These are phyloP conservation scores for Stichodactyla mertensii DNA, from an alignment of 64 coral and sea anemone species.

Conservation along the genomic window DNA sequence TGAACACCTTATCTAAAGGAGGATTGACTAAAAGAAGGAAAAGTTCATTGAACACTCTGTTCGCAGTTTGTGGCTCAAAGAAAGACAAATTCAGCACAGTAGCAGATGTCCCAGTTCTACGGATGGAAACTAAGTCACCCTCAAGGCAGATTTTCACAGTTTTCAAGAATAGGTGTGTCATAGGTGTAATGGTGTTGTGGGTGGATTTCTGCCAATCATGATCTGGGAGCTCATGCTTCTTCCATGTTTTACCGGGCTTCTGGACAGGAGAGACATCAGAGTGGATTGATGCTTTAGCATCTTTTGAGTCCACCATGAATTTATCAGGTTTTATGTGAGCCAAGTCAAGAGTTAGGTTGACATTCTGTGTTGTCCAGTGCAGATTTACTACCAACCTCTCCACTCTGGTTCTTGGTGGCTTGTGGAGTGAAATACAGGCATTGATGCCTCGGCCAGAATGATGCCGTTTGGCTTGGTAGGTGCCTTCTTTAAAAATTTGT, in stretches of 20 bases:
- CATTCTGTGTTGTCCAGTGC: background rate
- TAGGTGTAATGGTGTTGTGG: slow-evolving; percentile 22
- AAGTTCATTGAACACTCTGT: slow-evolving; percentile 36
- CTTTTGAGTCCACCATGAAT: slow-evolving; percentile 50
- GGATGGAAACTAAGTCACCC: background rate
- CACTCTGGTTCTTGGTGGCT: slow-evolving; percentile 22
- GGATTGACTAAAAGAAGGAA: slow-evolving; percentile 37
- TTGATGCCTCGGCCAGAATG: slow-evolving; percentile 27
- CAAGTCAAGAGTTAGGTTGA: slow-evolving; percentile 1
- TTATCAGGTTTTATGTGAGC: slow-evolving; percentile 24
- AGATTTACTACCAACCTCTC: background rate
- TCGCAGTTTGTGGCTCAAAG: slow-evolving; percentile 45
- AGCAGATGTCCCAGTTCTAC: slow-evolving; percentile 27
- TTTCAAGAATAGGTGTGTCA: slow-evolving; percentile 51
- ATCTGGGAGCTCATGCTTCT: slow-evolving; percentile 19
- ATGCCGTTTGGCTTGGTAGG: slow-evolving; percentile 32
- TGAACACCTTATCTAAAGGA: slow-evolving; percentile 28
- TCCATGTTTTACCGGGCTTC: slow-evolving; percentile 44
- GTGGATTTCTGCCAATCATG: slow-evolving; percentile 39
- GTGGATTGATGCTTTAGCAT: slow-evolving; percentile 37
- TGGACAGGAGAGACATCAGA: slow-evolving; percentile 45
- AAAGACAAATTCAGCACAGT: slow-evolving; percentile 18
- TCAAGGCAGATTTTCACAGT: background rate
- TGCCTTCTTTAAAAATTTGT: slow-evolving; percentile 35
- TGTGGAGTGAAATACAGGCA: slow-evolving; percentile 42